Conservation (phyloP, 2,797 vertebrate genomes). For the Cirrhinus molitorella region DNA sequence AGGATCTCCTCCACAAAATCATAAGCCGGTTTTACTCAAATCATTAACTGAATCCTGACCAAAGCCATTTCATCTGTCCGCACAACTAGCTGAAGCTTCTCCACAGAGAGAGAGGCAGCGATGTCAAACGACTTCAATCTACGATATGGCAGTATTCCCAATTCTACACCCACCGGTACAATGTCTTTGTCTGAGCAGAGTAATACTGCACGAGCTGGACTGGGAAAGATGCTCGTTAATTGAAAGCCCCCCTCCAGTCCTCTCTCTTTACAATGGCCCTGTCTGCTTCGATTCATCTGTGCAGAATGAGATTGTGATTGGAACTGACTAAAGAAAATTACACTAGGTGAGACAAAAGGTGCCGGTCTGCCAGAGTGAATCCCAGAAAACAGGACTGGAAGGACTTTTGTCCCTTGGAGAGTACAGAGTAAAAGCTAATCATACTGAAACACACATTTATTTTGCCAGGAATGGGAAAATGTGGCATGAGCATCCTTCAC, state of each 20-base stretch:
- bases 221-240: conserved; percentile 30
- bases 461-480: neutral
- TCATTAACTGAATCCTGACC: conserved; percentile 75
- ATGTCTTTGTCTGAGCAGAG: neutral
- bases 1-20: conserved; percentile 74
- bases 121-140: conserved; percentile 62
- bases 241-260: conserved; percentile 28
- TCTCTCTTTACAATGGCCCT: conserved; percentile 33
- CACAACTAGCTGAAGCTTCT: conserved; percentile 57
- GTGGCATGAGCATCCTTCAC: neutral
- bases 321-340: conserved; percentile 45
- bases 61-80: conserved; percentile 71
- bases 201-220: neutral
- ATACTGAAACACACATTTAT: neutral
- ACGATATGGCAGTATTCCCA: conserved; percentile 25
- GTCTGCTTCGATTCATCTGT: conserved; percentile 38
- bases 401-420: conserved; percentile 16
- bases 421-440: conserved; percentile 5
- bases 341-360: conserved; percentile 43
- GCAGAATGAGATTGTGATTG: conserved; percentile 39
- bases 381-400: conserved; percentile 8
- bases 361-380: conserved; percentile 11
- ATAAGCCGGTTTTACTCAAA: conserved; percentile 68
- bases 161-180: conserved; percentile 8
- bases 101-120: conserved; percentile 56